Conservation (phyloP, 1,140 invertebrate species). For the Dendroctonus valens region DNA sequence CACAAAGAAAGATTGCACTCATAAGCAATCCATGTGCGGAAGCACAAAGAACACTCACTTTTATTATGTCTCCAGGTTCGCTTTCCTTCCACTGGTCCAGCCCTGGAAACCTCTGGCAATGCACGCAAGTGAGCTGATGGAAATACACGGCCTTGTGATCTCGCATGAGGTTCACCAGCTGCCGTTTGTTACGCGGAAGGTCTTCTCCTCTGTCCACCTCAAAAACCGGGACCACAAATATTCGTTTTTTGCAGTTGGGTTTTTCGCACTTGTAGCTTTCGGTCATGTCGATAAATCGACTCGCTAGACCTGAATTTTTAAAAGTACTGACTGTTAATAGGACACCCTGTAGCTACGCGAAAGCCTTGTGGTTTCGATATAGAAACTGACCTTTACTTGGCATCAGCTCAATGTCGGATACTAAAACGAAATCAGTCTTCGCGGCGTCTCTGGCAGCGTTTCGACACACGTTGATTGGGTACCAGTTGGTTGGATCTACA, state of each 20-base stretch:
- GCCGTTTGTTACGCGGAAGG: constrained; percentile 61
- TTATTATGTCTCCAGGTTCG: constrained; percentile 51
- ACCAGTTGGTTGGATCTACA: constrained; percentile 44
- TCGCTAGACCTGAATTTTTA: constrained; percentile 51
- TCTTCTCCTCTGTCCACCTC: constrained; percentile 65
- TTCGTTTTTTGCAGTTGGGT: constrained; percentile 46
- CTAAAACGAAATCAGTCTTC: constrained; percentile 65
- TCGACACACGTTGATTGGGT: constrained; percentile 75
- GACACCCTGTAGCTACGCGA: no score
- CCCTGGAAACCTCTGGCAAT: constrained; percentile 78
- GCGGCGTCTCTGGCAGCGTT: constrained; percentile 66
- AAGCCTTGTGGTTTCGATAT: no score
- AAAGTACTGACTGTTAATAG: background rate
- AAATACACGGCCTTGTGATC: constrained; percentile 62
- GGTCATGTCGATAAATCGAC: constrained; percentile 63
- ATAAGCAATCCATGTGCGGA: background rate
- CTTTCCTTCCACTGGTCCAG: constrained; percentile 65
- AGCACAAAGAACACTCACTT: constrained; percentile 36
- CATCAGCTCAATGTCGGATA: constrained; percentile 74
- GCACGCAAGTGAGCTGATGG: constrained; percentile 65
- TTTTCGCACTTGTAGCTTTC: constrained; percentile 39
- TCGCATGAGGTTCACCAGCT: constrained; percentile 52
- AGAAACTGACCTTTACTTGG: constrained; percentile 56
- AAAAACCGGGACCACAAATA: constrained; percentile 72
- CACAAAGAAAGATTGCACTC: constrained; percentile 34